A percentile compares a stretch with the other conserved stretches of the same genome.
Evolutionary conservation across 2,113 vertebrate species (phyloP).

Genomic region (Monarcha castaneiventris): DNA sequence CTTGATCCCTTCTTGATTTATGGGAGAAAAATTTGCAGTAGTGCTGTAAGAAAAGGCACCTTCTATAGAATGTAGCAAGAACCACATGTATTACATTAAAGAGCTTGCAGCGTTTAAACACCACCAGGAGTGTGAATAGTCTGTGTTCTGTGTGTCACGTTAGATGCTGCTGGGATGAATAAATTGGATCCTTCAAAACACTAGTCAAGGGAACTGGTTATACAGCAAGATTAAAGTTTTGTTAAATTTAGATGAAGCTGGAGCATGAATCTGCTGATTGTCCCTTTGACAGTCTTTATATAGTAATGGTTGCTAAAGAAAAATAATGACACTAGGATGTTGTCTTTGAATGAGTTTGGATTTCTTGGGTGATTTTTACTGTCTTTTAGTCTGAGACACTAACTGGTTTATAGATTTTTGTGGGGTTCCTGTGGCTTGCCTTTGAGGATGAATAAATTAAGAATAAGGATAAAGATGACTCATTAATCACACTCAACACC

Average conservation of each 20-base stretch:
- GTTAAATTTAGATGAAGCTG: not conserved
- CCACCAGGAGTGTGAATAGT: not conserved
- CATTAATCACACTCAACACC: not conserved
- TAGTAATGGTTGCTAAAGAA: not conserved
- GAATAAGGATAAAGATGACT: not conserved
- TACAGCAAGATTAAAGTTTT: not conserved
- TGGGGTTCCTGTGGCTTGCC: not conserved
- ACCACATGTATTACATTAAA: not conserved
- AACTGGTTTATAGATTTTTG: not conserved
- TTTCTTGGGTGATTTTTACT: not conserved
- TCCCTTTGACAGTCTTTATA: not conserved
- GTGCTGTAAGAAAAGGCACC: not conserved
- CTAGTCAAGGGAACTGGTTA: not conserved
- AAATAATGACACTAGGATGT: not conserved
- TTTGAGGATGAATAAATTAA: not conserved
- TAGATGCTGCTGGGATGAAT: not conserved
- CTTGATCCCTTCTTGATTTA: not conserved
- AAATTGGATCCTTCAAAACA: not conserved
- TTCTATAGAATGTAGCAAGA: accelerated
- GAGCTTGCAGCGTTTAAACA: not conserved
- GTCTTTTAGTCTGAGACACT: not conserved
- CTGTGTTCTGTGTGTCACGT: not conserved
- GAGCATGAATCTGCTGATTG: not conserved
- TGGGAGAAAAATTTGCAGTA: not conserved
- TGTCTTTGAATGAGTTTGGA: not conserved